These are phyloP conservation scores for Erpetoichthys calabaricus DNA, from an alignment of 2,797 vertebrate genomes.

Conservation along the genomic window DNA sequence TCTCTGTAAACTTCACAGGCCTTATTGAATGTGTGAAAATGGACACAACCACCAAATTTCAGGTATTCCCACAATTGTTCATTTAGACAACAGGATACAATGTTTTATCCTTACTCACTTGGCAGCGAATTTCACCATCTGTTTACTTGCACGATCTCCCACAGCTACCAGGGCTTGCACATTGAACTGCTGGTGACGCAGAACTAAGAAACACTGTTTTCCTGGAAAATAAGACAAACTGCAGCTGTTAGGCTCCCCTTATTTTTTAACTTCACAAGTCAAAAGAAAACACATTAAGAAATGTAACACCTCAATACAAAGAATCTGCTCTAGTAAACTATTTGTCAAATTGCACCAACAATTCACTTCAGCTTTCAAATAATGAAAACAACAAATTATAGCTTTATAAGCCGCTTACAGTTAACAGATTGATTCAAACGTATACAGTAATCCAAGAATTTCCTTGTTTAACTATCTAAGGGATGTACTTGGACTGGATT, in stretches of 20 bases:
- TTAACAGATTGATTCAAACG: too few relatives aligned
- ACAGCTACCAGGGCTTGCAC: slow-evolving; percentile 92
- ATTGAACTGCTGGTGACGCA: slow-evolving; percentile 96
- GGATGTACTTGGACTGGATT: too few relatives aligned
- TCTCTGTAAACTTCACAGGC: too few relatives aligned
- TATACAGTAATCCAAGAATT: too few relatives aligned
- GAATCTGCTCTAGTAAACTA: too few relatives aligned
- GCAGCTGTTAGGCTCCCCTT: slow-evolving; percentile 8
- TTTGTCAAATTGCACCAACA: too few relatives aligned
- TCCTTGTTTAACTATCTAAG: too few relatives aligned
- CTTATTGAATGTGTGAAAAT: slow-evolving; percentile 71
- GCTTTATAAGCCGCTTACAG: too few relatives aligned
- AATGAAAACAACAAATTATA: too few relatives aligned
- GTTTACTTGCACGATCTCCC: slow-evolving; percentile 94
- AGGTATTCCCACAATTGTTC: slow-evolving; percentile 95
- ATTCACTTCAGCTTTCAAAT: too few relatives aligned
- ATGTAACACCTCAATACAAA: too few relatives aligned
- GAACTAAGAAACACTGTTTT: slow-evolving; percentile 94
- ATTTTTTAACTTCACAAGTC: neutral
- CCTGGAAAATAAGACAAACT: slow-evolving; percentile 51
- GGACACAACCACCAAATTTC: slow-evolving; percentile 55
- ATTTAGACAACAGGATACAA: slow-evolving; percentile 74
- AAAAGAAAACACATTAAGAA: neutral
- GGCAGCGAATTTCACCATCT: slow-evolving; percentile 99
- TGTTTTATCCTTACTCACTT: slow-evolving; percentile 75